Conservation (phyloP, 2,888 invertebrate genomes). For the Dolichomitus sp. region DNA sequence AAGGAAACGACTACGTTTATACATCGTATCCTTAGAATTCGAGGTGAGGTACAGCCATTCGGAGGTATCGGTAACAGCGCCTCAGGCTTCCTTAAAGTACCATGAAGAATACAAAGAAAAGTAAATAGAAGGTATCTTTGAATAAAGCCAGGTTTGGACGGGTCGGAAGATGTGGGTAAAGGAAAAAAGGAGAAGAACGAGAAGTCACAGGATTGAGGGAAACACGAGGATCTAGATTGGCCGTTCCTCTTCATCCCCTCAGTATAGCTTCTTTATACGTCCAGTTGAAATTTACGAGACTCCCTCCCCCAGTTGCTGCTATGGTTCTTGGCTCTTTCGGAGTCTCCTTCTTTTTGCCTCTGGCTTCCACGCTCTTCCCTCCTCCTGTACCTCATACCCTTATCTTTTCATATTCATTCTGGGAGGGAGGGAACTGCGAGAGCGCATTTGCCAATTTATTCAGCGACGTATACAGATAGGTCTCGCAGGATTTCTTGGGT, state of each 20-base stretch:
- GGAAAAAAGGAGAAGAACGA: neutral
- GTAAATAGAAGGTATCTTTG: constrained; percentile 21
- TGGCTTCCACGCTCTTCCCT: constrained; percentile 4
- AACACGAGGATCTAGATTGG: constrained; percentile 44
- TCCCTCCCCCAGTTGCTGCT: neutral
- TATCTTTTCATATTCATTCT: constrained; percentile 44
- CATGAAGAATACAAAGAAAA: neutral
- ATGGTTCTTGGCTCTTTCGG: neutral
- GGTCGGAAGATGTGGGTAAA: neutral
- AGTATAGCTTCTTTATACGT: constrained; percentile 35
- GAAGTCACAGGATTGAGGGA: constrained; percentile 13
- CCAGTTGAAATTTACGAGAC: constrained; percentile 43
- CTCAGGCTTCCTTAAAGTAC: no score
- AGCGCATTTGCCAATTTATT: constrained; percentile 52
- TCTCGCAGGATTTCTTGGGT: neutral
- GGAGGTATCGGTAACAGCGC: neutral
- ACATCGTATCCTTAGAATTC: neutral
- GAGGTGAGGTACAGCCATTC: neutral
- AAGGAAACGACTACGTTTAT: neutral
- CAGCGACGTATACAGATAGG: constrained; percentile 10
- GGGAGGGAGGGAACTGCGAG: neutral
- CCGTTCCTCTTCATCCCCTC: constrained; percentile 41
- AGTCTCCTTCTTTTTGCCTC: neutral
- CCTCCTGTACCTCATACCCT: neutral
- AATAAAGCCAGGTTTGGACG: constrained; percentile 3